These are phyloP conservation scores for Macrosiphum euphorbiae DNA, from an alignment of 2,888 invertebrate species.

Conservation along the genomic window DNA sequence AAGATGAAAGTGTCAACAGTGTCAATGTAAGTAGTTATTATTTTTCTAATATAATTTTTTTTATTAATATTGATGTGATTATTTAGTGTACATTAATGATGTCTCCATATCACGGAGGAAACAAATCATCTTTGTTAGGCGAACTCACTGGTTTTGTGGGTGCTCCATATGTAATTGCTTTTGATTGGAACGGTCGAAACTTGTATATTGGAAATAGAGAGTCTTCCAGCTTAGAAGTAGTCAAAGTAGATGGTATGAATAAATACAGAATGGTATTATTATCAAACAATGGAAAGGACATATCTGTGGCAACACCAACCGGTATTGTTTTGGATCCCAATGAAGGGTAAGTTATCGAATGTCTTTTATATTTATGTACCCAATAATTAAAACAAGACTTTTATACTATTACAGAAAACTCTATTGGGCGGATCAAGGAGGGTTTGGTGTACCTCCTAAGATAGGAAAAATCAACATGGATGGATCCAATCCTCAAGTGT, in stretches of 20 bases:
- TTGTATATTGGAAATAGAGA: conserved; percentile 91
- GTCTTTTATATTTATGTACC: background rate
- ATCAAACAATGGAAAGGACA: conserved; percentile 88
- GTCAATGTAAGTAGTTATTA: conserved; percentile 64
- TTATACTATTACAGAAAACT: conserved; percentile 75
- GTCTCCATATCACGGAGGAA: conserved; percentile 88
- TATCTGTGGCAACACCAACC: conserved; percentile 89
- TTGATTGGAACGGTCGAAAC: conserved; percentile 97
- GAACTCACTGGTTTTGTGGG: conserved; percentile 88
- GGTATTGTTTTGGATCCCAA: conserved; percentile 91
- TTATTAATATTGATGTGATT: conserved; percentile 29
- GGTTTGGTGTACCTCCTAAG: conserved; percentile 88
- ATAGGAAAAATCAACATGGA: conserved; percentile 95
- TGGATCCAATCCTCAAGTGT: conserved; percentile 82
- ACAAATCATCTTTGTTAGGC: conserved; percentile 85
- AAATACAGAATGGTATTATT: conserved; percentile 88
- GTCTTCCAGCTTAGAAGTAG: conserved; percentile 91
- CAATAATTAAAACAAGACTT: conserved; percentile 21
- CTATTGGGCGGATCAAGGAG: conserved; percentile 98
- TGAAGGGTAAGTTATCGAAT: conserved; percentile 79
- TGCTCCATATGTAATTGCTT: conserved; percentile 90
- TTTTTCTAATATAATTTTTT: background rate
- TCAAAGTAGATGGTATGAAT: conserved; percentile 86
- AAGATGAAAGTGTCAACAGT: conserved; percentile 77
- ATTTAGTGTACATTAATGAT: conserved; percentile 85